Conservation (phyloP, 2,888 invertebrate genomes). For the Auanema freiburgensis region DNA sequence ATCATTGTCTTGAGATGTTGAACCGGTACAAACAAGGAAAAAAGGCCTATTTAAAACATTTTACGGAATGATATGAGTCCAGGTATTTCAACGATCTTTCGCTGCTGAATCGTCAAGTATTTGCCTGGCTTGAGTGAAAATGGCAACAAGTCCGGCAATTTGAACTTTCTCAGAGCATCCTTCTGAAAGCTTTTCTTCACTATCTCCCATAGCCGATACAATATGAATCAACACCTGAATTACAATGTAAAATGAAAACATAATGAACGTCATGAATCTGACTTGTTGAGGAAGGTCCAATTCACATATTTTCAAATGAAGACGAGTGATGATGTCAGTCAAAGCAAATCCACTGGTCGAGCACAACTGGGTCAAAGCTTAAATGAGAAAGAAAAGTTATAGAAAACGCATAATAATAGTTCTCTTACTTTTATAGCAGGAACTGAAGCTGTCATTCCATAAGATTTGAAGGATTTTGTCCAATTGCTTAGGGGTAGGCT, state of each 20-base stretch:
- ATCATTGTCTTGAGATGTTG: background rate
- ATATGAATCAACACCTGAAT: constrained; percentile 74
- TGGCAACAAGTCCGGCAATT: constrained; percentile 83
- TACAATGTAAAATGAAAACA: constrained; percentile 84
- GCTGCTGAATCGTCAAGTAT: constrained; percentile 17
- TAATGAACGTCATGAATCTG: constrained; percentile 63
- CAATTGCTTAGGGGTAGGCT: constrained; percentile 87
- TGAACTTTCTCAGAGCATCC: constrained; percentile 85
- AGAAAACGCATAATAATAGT: background rate
- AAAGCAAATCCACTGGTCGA: constrained; percentile 86
- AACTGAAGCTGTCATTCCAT: constrained; percentile 65
- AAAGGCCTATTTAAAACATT: background rate
- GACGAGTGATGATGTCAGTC: constrained; percentile 87
- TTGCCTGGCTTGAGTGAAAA: constrained; percentile 73
- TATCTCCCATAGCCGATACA: constrained; percentile 83
- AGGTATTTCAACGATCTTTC: constrained; percentile 1
- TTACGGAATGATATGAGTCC: background rate
- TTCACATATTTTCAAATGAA: constrained; percentile 76
- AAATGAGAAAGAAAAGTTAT: background rate
- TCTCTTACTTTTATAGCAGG: constrained; percentile 45
- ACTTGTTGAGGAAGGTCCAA: constrained; percentile 75
- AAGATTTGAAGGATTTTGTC: constrained; percentile 84
- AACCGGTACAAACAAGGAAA: background rate
- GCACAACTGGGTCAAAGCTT: constrained; percentile 70
- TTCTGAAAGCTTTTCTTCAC: constrained; percentile 81